Conservation (phyloP, 2,888 invertebrate genomes). For the Tiliacea aurago region DNA sequence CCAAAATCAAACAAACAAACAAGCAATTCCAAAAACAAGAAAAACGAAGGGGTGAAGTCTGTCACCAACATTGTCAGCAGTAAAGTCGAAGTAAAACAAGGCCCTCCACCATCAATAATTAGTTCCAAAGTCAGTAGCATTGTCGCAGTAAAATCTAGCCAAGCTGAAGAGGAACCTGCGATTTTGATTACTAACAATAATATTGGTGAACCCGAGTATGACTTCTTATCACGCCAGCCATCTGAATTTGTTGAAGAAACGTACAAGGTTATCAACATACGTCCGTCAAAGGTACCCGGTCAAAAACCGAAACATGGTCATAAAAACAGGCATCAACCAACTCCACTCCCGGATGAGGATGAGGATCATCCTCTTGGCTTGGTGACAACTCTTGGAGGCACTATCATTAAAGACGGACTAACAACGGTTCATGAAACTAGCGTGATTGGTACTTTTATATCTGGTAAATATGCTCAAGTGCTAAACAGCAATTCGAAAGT, state of each 20-base stretch:
- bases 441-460: conserved; percentile 96
- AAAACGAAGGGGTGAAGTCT: conserved; percentile 80
- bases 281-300: conserved; percentile 91
- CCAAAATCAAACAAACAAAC: conserved; percentile 78
- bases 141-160: conserved; percentile 89
- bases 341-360: conserved; percentile 89
- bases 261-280: conserved; percentile 95
- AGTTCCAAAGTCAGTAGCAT: conserved; percentile 89
- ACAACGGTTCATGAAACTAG: conserved; percentile 97
- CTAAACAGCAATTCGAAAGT: conserved; percentile 95
- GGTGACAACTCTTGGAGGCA: conserved; percentile 96
- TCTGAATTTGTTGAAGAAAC: conserved; percentile 96
- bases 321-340: conserved; percentile 85
- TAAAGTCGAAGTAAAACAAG: conserved; percentile 88
- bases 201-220: conserved; percentile 95
- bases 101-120: conserved; percentile 76
- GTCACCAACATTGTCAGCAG: conserved; percentile 84
- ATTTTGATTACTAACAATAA: conserved; percentile 93
- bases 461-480: conserved; percentile 97
- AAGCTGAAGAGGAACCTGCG: conserved; percentile 90
- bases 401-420: conserved; percentile 94
- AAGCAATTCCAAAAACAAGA: conserved; percentile 77
- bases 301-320: conserved; percentile 86
- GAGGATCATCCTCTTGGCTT: conserved; percentile 94
- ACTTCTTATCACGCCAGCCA: conserved; percentile 95